These are phyloP conservation scores for Cryptocheilus praepositus DNA, from an alignment of 2,888 invertebrate genomes.

Conservation along the genomic window DNA sequence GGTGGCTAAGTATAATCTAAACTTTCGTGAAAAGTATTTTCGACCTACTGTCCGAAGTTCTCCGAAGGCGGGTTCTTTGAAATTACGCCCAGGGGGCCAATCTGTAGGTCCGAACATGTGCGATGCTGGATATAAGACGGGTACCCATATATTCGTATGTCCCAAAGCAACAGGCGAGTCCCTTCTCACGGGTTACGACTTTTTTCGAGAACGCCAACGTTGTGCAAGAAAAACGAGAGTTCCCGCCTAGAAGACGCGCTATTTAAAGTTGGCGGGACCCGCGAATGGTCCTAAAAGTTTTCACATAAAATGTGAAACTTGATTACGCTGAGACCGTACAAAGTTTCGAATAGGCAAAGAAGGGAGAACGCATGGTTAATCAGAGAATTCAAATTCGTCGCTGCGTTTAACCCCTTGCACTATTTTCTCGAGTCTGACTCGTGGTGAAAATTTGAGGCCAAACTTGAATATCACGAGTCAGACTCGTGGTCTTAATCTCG, in stretches of 20 bases:
- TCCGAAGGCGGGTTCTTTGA: conserved; percentile 20
- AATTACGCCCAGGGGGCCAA: conserved; percentile 27
- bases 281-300: background rate
- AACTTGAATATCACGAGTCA: no score
- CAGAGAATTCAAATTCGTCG: no score
- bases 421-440: no score
- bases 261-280: background rate
- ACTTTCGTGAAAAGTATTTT: conserved; percentile 17
- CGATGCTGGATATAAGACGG: background rate
- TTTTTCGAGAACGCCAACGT: background rate
- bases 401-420: no score
- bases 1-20: conserved; percentile 1
- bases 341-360: no score
- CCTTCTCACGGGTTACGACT: background rate
- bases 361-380: no score
- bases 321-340: no score
- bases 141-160: conserved; percentile 3
- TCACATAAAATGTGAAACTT: no score
- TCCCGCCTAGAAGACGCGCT: background rate
- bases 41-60: conserved; percentile 3
- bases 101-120: conserved; percentile 23
- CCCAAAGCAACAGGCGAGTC: conserved; percentile 17
- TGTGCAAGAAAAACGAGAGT: background rate
- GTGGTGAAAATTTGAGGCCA: no score
- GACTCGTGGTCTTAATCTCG: no score